These are phyloP conservation scores for Cyclargus thomasi DNA, from an alignment of 1,140 invertebrate genomes.

Conservation along the genomic window DNA sequence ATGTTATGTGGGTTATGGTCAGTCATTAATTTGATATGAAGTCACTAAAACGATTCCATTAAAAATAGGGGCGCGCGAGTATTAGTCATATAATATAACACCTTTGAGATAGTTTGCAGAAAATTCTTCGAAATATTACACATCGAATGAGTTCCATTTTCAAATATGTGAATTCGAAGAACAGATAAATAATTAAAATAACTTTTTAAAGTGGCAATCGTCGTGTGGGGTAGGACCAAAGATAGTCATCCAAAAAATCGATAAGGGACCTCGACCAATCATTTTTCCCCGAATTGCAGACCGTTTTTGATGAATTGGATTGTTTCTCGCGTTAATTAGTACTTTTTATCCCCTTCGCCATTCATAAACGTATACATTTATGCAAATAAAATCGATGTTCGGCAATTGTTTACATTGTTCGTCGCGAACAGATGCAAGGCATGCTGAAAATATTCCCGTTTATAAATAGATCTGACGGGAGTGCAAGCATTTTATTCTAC, in stretches of 20 bases:
- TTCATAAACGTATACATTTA: conserved; percentile 11
- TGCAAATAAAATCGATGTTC: conserved; percentile 8
- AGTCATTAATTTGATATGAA: not conserved
- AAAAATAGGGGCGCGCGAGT: not conserved
- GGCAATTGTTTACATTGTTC: conserved; percentile 1
- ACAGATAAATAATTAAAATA: conserved; percentile 2
- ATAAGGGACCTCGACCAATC: not conserved
- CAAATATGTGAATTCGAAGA: not conserved
- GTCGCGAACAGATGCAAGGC: not conserved
- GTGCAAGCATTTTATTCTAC: conserved; percentile 21
- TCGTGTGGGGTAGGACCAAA: conserved; percentile 12
- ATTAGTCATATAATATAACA: not conserved
- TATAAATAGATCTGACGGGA: conserved; percentile 4
- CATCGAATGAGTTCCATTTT: not conserved
- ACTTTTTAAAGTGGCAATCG: not conserved
- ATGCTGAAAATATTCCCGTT: conserved; percentile 5
- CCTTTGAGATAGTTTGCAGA: not conserved
- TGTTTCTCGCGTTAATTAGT: not conserved
- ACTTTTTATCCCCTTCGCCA: not conserved
- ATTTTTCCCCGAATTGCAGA: not conserved
- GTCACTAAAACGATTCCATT: not conserved
- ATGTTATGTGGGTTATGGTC: not conserved
- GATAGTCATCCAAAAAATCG: conserved; percentile 10
- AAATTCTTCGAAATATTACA: not conserved
- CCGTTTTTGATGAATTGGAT: conserved; percentile 2